These are phyloP conservation scores for Aramus guarauna DNA, from an alignment of 2,113 vertebrate species.

Conservation along the genomic window DNA sequence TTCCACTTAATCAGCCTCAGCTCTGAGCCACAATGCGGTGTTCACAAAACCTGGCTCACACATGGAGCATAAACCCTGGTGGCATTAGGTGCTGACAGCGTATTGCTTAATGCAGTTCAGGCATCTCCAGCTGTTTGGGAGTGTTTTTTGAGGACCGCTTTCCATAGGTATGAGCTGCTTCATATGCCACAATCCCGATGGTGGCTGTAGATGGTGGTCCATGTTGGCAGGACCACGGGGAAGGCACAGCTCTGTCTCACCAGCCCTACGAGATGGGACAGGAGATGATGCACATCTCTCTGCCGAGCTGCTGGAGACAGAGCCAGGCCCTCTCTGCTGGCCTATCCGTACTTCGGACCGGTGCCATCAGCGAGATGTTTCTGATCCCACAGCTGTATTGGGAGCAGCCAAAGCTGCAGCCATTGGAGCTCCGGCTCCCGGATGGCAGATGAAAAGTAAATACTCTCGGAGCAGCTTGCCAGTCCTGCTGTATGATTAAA, in stretches of 20 bases:
- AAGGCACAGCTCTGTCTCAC: background rate
- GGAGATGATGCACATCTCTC: background rate
- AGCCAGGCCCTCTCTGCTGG: background rate
- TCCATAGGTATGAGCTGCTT: background rate
- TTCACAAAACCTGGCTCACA: background rate
- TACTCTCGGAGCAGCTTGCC: background rate
- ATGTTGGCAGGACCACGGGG: fast-evolving
- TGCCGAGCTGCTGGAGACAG: background rate
- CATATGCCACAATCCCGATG: fast-evolving
- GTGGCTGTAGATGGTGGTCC: background rate
- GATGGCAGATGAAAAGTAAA: conserved; percentile 35
- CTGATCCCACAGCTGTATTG: background rate
- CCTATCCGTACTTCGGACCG: background rate
- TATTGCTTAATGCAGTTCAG: background rate
- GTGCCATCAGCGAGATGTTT: background rate
- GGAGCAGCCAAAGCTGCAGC: conserved; percentile 17
- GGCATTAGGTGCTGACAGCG: background rate
- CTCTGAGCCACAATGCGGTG: fast-evolving
- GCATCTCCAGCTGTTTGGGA: background rate
- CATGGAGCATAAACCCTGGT: background rate
- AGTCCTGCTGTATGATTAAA: conserved; percentile 32
- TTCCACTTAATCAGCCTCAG: background rate
- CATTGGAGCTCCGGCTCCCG: background rate
- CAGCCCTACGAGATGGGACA: background rate
- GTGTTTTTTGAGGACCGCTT: background rate